Percentiles rank a stretch among this genome's conserved stretches.
phyloP scores from a whole-genome alignment of 53 echinoderm and acorn worm species.

The Temnopleurus reevesii region DNA sequence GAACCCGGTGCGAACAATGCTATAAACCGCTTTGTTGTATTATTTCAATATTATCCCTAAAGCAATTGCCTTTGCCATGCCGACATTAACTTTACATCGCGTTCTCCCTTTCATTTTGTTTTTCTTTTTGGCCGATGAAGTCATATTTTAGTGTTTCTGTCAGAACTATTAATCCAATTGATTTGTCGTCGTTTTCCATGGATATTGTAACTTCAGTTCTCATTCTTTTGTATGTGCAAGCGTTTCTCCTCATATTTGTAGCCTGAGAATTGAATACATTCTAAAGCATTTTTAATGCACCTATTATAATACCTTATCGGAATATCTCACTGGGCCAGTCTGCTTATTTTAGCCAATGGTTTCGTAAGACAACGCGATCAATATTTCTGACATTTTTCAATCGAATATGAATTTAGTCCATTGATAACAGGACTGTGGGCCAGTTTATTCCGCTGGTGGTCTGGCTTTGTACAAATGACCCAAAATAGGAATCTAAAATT shows the following conservation, averaged over 20 bases:
- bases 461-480: not conserved
- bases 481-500: not conserved
- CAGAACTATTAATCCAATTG: constrained; percentile 34
- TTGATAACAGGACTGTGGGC: not conserved
- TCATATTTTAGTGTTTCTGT: constrained; percentile 53
- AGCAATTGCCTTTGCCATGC: not conserved
- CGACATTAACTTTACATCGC: constrained; percentile 13
- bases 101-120: not conserved
- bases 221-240: not conserved
- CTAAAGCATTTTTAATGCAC: constrained; percentile 25
- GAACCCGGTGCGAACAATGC: constrained; percentile 25
- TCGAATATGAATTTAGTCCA: not conserved
- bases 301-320: constrained; percentile 36
- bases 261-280: not conserved
- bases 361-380: constrained; percentile 51
- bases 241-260: constrained; percentile 1
- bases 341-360: not conserved
- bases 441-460: constrained; percentile 12
- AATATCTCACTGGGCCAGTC: constrained; percentile 23
- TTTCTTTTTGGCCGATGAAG: not conserved
- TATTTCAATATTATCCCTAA: constrained; percentile 32
- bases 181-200: constrained; percentile 24
- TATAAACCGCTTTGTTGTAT: constrained; percentile 40
- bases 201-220: constrained; percentile 40
- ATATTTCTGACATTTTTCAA: constrained; percentile 40